phyloP scores from a whole-genome alignment of 1,140 invertebrate species.

The Pachypsylla venusta region DNA sequence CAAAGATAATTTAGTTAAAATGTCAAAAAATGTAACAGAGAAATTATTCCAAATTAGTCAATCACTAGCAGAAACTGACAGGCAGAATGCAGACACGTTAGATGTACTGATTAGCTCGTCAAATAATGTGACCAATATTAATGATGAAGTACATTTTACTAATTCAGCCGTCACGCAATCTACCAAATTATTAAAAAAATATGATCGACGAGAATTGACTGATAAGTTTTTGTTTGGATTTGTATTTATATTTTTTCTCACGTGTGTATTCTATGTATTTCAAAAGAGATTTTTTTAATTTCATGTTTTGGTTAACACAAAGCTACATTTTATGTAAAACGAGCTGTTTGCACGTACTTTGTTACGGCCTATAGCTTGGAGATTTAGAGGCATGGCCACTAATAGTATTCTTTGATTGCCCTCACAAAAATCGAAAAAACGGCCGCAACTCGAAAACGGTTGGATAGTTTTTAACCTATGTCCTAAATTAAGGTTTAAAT shows the following conservation, averaged over 20 bases:
- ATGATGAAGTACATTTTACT: slow-evolving; percentile 71
- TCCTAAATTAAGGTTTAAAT: too few relatives aligned
- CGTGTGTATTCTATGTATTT: slow-evolving; percentile 23
- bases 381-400: too few relatives aligned
- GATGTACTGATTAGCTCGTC: slow-evolving; percentile 47
- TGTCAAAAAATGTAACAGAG: slow-evolving; percentile 59
- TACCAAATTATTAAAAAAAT: slow-evolving; percentile 81
- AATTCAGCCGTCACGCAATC: slow-evolving; percentile 75
- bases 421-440: too few relatives aligned
- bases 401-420: too few relatives aligned
- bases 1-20: slow-evolving; percentile 44
- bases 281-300: not conserved
- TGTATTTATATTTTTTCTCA: slow-evolving; percentile 82
- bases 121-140: slow-evolving; percentile 43
- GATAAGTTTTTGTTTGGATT: slow-evolving; percentile 84
- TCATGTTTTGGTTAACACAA: not conserved
- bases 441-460: too few relatives aligned
- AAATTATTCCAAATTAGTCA: slow-evolving; percentile 67
- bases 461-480: too few relatives aligned
- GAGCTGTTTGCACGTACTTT: too few relatives aligned
- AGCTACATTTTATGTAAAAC: too few relatives aligned
- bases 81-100: slow-evolving; percentile 68
- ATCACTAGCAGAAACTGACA: slow-evolving; percentile 68
- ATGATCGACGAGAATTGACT: slow-evolving; percentile 81
- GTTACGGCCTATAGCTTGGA: too few relatives aligned